Evolutionary conservation across 1,140 invertebrate species (phyloP).

Genomic region (Drosophila mayri): DNA sequence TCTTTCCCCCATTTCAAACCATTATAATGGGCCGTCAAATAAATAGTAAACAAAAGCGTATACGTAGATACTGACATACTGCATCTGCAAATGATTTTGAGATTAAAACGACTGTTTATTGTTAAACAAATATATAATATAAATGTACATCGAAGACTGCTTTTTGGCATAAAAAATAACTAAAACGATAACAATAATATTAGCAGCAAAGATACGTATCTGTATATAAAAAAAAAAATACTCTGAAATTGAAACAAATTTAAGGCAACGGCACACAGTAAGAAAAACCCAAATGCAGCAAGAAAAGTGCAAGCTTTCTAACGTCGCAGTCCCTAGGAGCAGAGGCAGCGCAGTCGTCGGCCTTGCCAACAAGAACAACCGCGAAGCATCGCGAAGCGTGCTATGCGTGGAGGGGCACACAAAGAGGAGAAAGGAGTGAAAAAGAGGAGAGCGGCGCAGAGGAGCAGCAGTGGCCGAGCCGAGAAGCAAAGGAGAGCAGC

Average conservation of each 20-base stretch:
- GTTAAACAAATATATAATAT: not conserved
- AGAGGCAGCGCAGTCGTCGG: slow-evolving; percentile 54
- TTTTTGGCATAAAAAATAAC: not conserved
- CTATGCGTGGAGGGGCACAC: slow-evolving; percentile 3
- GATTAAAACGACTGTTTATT: not conserved
- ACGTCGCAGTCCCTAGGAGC: slow-evolving; percentile 31
- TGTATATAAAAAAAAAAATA: too few species aligned
- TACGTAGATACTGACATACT: not conserved
- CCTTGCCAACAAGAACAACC: slow-evolving; percentile 63
- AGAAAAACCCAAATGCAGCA: slow-evolving; percentile 30
- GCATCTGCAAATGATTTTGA: not conserved
- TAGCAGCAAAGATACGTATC: not conserved
- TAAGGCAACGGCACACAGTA: not conserved
- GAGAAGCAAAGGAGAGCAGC: slow-evolving; percentile 22
- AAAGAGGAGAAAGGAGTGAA: slow-evolving; percentile 15
- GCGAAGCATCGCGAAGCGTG: slow-evolving; percentile 59
- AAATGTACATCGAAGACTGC: too few species aligned
- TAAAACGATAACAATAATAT: not conserved
- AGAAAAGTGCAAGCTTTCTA: slow-evolving; percentile 62
- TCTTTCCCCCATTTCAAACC: not conserved
- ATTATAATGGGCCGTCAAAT: not conserved
- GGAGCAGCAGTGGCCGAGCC: slow-evolving; percentile 16
- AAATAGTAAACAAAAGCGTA: not conserved
- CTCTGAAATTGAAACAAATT: not conserved
- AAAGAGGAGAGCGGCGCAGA: slow-evolving; percentile 5